Evolutionary conservation across 2,797 vertebrate genomes (phyloP), one percentile per base, ranked within the genome.

Genomic region (Myripristis jacobus): DNA sequence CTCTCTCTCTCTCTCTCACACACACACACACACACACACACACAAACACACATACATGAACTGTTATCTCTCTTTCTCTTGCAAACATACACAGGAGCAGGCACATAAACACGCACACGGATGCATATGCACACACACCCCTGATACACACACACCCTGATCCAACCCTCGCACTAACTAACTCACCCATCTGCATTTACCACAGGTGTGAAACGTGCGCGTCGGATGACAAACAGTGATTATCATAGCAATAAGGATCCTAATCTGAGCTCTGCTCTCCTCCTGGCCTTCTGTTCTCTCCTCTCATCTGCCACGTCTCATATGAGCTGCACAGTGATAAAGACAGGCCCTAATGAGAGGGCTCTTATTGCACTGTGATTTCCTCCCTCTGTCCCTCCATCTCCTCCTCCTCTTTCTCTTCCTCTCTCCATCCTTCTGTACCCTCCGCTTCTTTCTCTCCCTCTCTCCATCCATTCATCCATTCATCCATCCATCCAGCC

Each of bases 141-240:
- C 44, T 36, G 24, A 43, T 38, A 46, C 57, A 41, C 52, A 51
- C 46, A 51, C 1, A 3, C 13, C 34, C 59, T 24, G 61, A n/a
- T 25, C 34, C n/a, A 65, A 79, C 75, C 74, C 59, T 27, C 34
- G 31, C 47, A n/a, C 81, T 75, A 75, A 85, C 90, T 70, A 83
- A 80, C 72, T 64, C 70, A 70, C 86, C 75, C 87, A 80, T 86
- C 80, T 84, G 80, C 80, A 78, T 88, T 73, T 86, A 87, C 80
- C 87, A 86, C 85, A 91, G 90, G 91, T 90, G 90, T 86, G 87
- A 91, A 88, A 89, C 77, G 86, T 90, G 89, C 67, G 53, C 66
- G 60, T 31, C 38, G 79, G 89, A 85, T 92, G 89, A 92, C 88
- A 91, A 90, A 93, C 87, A 92, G 89, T 90, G 87, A 92, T 92